Percentiles rank a stretch among this genome's conserved stretches.
Evolutionary conservation across 2,113 vertebrate genomes (phyloP).

Genomic region (Menidia beryllina): DNA sequence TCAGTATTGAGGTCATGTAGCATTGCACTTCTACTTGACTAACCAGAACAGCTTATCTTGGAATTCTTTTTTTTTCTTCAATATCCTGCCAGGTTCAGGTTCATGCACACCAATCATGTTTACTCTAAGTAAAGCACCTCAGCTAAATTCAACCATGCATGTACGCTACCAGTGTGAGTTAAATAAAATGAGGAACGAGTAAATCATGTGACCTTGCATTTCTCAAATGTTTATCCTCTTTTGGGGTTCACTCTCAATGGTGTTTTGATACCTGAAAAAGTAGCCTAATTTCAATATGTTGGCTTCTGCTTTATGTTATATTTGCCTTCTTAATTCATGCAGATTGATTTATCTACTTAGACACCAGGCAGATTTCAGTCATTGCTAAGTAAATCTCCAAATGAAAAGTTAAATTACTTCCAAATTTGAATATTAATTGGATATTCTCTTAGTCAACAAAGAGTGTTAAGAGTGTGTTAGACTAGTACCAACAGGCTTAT

Average conservation of each 20-base stretch:
- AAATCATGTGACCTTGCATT: constrained; percentile 23
- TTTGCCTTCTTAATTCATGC: too few species aligned
- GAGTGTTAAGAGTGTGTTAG: background rate
- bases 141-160: constrained; percentile 1
- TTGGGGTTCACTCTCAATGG: background rate
- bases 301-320: background rate
- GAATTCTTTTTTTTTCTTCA: constrained; percentile 48
- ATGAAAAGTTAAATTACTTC: constrained; percentile 45
- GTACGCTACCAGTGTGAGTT: constrained; percentile 6
- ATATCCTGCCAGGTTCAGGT: constrained; percentile 33
- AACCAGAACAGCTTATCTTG: constrained; percentile 33
- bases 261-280: too few species aligned
- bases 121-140: constrained; percentile 16
- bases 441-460: constrained; percentile 15
- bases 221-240: constrained; percentile 8
- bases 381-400: constrained; percentile 36
- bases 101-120: constrained; percentile 35
- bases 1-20: constrained; percentile 46
- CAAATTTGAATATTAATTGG: constrained; percentile 13
- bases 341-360: constrained; percentile 26
- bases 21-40: constrained; percentile 50
- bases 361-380: constrained; percentile 31
- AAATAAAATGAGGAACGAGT: constrained; percentile 15
- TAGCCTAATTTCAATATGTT: too few species aligned
- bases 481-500: constrained; percentile 12